A percentile compares a stretch with the other conserved stretches of the same genome.
Conservation (phyloP, 2,113 vertebrate species). For the Hirundichthys speculiger region DNA sequence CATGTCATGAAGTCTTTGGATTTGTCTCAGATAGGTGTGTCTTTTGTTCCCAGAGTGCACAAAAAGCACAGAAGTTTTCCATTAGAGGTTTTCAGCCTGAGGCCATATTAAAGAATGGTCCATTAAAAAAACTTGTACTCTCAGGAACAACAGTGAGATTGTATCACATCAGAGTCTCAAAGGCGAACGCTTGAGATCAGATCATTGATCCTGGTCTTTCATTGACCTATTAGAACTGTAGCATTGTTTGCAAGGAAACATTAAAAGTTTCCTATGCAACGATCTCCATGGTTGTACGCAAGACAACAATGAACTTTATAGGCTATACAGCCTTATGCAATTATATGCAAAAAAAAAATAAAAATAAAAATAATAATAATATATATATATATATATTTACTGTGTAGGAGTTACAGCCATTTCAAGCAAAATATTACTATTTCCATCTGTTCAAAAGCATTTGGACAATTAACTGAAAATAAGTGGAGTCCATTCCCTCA, state of each 20-base stretch:
- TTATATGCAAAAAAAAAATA: too few species aligned
- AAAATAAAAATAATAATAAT: too few species aligned
- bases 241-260: conserved; percentile 21
- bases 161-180: conserved; percentile 48
- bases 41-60: conserved; percentile 53
- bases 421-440: too few species aligned
- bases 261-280: conserved; percentile 17
- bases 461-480: too few species aligned
- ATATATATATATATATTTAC: too few species aligned
- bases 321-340: too few species aligned
- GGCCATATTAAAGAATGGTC: conserved; percentile 59
- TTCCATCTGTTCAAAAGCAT: too few species aligned
- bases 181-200: conserved; percentile 32
- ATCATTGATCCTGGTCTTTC: conserved; percentile 35
- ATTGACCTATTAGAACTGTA: conserved; percentile 8
- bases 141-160: conserved; percentile 23
- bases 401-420: too few species aligned
- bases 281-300: too few species aligned
- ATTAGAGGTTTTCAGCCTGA: conserved; percentile 47
- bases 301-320: too few species aligned
- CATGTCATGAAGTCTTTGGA: conserved; percentile 34
- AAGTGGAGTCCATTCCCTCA: too few species aligned
- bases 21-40: conserved; percentile 67
- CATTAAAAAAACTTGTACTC: conserved; percentile 34
- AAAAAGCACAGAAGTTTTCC: conserved; percentile 40